A percentile compares a stretch with the other conserved stretches of the same genome.
These are phyloP conservation scores for Melanocharis versteri DNA, from an alignment of 2,113 vertebrate species.

Conservation along the genomic window DNA sequence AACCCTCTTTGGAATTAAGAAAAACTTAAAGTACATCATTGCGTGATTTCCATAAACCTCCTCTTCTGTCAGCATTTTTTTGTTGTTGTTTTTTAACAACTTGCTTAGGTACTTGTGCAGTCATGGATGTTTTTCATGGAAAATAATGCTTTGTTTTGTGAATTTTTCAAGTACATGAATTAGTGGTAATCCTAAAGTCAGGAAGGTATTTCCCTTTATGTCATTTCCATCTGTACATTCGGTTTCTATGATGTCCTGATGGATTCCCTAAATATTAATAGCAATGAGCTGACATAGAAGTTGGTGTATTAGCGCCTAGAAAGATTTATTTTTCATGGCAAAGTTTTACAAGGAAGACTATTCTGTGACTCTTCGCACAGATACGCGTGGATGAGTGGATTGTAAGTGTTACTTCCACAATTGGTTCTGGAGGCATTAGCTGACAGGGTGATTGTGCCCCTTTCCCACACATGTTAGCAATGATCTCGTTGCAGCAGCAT, in stretches of 20 bases:
- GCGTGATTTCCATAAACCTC: neutral
- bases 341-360: neutral
- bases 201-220: neutral
- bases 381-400: neutral
- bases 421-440: slow-evolving; percentile 59
- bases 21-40: neutral
- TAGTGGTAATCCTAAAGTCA: neutral
- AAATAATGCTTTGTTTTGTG: neutral
- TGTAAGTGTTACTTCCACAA: slow-evolving; percentile 45
- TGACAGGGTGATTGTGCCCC: neutral
- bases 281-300: neutral
- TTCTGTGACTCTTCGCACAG: neutral
- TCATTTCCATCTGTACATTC: neutral
- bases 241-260: neutral
- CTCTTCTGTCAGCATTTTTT: neutral
- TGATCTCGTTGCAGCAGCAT: slow-evolving; percentile 41
- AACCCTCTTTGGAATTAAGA: neutral
- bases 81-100: neutral
- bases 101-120: neutral
- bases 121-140: neutral
- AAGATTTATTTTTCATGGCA: neutral
- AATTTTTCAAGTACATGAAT: neutral
- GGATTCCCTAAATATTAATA: neutral
- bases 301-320: neutral
- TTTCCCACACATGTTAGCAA: slow-evolving; percentile 49